These are phyloP conservation scores for Leptopilina drosophilae DNA, from an alignment of 2,888 invertebrate genomes.

Conservation along the genomic window DNA sequence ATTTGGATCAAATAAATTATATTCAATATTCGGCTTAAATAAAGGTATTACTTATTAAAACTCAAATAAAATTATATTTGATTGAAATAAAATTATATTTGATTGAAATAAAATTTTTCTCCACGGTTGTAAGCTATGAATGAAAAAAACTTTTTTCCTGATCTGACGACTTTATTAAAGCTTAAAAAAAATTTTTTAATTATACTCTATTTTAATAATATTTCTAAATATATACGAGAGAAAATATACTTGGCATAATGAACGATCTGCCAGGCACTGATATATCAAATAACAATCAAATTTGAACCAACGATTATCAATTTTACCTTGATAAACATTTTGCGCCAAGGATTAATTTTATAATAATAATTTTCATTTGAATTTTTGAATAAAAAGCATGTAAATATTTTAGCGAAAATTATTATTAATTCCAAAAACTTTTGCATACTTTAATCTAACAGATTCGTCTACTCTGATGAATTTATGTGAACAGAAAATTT, in stretches of 20 bases:
- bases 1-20: no score
- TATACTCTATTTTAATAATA: no score
- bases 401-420: not conserved
- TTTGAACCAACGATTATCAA: not conserved
- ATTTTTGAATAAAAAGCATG: not conserved
- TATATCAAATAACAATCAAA: conserved; percentile 5
- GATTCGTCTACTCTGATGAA: not conserved
- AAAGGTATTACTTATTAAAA: no score
- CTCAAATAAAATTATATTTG: no score
- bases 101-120: no score
- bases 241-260: not conserved
- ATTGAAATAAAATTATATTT: no score
- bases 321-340: not conserved
- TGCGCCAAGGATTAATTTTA: not conserved
- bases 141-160: no score
- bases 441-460: not conserved
- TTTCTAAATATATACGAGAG: no score
- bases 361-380: not conserved
- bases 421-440: not conserved
- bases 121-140: no score
- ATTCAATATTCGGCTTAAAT: no score
- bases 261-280: not conserved
- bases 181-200: no score
- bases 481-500: not conserved
- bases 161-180: no score